A percentile compares a stretch with the other conserved stretches of the same genome.
phyloP scores from a whole-genome alignment of 2,888 invertebrate genomes.

The Lithophane leautieri region DNA sequence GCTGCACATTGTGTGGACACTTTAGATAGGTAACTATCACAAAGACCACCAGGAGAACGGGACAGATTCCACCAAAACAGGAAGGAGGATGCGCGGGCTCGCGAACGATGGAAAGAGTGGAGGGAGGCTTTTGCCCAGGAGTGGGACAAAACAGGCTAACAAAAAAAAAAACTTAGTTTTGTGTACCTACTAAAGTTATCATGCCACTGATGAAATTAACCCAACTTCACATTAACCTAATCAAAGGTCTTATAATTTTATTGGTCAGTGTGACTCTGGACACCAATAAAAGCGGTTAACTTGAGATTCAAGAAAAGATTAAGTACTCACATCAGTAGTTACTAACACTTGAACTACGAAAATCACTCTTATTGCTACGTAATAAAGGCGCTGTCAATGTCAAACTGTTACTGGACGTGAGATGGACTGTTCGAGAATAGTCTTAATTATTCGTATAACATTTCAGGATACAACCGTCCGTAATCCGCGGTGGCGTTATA shows the following conservation, averaged over 20 bases:
- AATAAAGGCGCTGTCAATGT: neutral
- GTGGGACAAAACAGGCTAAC: no score
- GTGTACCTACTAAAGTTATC: no score
- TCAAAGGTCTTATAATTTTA: neutral
- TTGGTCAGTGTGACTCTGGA: neutral
- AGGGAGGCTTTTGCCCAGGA: no score
- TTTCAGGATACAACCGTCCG: slow-evolving; percentile 79
- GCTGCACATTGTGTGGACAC: slow-evolving; percentile 86
- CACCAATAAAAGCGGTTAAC: neutral
- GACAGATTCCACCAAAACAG: no score
- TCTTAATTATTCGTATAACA: slow-evolving; percentile 18
- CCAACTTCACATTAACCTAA: neutral
- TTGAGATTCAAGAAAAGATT: neutral
- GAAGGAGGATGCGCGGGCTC: no score
- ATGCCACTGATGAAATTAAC: neutral
- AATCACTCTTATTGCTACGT: neutral
- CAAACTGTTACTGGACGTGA: neutral
- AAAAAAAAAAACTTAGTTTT: neutral
- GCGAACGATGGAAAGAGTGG: no score
- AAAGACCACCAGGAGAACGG: no score
- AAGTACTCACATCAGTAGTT: neutral
- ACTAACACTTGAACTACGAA: neutral
- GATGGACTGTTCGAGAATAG: neutral
- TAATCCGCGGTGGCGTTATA: slow-evolving; percentile 81
- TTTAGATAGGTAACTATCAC: slow-evolving; percentile 75